Conservation (phyloP, 2,888 invertebrate genomes). For the Nebria salina region DNA sequence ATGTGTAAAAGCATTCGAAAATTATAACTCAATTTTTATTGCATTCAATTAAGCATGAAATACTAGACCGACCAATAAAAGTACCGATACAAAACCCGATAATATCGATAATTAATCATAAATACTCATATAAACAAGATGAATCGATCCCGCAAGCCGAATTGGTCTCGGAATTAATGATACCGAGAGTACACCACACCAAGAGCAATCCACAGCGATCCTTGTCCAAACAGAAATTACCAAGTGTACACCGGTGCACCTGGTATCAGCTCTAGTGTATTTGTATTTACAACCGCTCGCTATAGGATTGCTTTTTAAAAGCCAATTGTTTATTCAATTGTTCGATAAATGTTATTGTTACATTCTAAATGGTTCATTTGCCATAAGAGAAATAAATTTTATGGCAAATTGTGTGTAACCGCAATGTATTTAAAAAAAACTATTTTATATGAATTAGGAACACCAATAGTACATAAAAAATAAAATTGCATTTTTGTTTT, state of each 20-base stretch:
- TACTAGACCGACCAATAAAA: neutral
- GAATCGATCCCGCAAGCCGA: slow-evolving; percentile 31
- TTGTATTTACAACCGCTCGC: neutral
- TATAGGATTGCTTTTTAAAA: neutral
- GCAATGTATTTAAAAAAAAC: too few relatives aligned
- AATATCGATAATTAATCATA: slow-evolving; percentile 34
- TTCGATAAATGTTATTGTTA: neutral
- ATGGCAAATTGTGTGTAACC: too few relatives aligned
- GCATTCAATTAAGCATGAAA: slow-evolving; percentile 21
- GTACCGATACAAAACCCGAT: slow-evolving; percentile 22
- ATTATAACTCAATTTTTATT: slow-evolving; percentile 7
- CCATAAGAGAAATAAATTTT: neutral
- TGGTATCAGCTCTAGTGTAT: slow-evolving; percentile 3
- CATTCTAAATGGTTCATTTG: neutral
- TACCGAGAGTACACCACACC: slow-evolving; percentile 17
- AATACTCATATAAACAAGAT: slow-evolving; percentile 35
- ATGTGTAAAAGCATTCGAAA: neutral
- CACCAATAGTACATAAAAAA: too few relatives aligned
- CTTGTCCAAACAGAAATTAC: slow-evolving; percentile 36
- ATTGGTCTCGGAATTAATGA: slow-evolving; percentile 33
- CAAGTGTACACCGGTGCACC: slow-evolving; percentile 12
- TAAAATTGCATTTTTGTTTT: too few relatives aligned
- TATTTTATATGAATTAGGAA: too few relatives aligned
- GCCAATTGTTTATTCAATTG: neutral
- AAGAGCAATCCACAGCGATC: neutral